phyloP scores from a whole-genome alignment of 2,888 invertebrate genomes.

The Caenorhabditis sp. region DNA sequence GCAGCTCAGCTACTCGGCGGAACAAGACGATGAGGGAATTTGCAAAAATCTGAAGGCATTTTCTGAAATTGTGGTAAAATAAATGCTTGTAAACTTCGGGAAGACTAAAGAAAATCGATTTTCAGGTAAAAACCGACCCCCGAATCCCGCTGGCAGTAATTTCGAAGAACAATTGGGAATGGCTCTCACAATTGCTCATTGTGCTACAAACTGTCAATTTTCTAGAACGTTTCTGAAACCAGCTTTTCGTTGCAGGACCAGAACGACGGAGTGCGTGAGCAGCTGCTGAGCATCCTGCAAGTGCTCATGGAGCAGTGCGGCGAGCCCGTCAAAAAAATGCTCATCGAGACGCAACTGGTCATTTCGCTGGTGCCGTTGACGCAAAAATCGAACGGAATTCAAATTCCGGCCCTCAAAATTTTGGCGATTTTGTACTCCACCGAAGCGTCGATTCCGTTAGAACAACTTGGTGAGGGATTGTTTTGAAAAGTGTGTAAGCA shows the following conservation, averaged over 20 bases:
- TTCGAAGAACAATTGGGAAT: slow-evolving; percentile 49
- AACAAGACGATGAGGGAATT: slow-evolving; percentile 58
- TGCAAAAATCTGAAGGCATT: no score
- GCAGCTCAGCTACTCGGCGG: slow-evolving; percentile 58
- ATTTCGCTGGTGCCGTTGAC: slow-evolving; percentile 48
- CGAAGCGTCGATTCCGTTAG: slow-evolving; percentile 32
- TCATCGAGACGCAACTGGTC: slow-evolving; percentile 53
- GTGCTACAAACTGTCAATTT: slow-evolving; percentile 49
- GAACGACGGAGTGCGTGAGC: slow-evolving; percentile 41
- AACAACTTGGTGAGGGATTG: slow-evolving; percentile 49
- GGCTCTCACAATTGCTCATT: slow-evolving; percentile 45
- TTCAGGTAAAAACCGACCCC: slow-evolving; percentile 56
- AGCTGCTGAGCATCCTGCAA: slow-evolving; percentile 29
- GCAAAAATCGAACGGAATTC: slow-evolving; percentile 41
- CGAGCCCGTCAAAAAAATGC: slow-evolving; percentile 19
- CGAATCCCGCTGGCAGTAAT: slow-evolving; percentile 51
- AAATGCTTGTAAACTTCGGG: no score
- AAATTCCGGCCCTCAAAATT: slow-evolving; percentile 34
- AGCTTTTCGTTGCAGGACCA: slow-evolving; percentile 62
- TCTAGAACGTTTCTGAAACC: no score
- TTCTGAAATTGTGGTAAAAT: no score
- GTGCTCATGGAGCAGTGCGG: slow-evolving; percentile 37
- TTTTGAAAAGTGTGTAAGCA: background rate
- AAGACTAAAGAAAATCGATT: background rate
- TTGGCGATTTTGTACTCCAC: slow-evolving; percentile 49